These are phyloP conservation scores for Excalfactoria chinensis DNA, from an alignment of 2,113 vertebrate species.

Conservation along the genomic window DNA sequence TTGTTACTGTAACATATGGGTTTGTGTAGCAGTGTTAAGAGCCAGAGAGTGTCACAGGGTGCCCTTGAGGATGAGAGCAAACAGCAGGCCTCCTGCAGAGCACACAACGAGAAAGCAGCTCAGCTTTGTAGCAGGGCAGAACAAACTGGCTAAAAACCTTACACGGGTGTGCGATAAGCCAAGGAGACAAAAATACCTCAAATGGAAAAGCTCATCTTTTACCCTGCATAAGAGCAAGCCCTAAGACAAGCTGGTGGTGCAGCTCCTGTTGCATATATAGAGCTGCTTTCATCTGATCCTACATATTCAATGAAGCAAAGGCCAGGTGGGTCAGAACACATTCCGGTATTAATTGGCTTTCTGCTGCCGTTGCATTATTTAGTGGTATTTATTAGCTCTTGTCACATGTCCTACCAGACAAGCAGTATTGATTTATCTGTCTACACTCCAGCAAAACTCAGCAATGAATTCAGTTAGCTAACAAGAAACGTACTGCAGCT, in stretches of 20 bases:
- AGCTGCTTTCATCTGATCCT: background rate
- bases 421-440: conserved; percentile 4
- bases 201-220: background rate
- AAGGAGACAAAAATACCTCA: background rate
- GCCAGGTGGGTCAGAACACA: background rate
- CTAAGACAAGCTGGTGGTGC: background rate
- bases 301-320: background rate
- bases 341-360: background rate
- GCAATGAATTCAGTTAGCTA: conserved; percentile 34
- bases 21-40: background rate
- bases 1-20: background rate
- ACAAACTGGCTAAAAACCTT: conserved; percentile 11
- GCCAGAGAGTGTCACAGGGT: background rate
- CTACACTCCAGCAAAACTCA: background rate
- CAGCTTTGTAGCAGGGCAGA: background rate
- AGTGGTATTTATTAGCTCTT: background rate
- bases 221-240: background rate
- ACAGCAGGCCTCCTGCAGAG: background rate
- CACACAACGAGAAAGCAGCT: background rate
- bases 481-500: background rate
- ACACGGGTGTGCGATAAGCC: conserved; percentile 13
- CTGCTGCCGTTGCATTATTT: background rate
- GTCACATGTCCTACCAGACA: background rate
- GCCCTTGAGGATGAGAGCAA: background rate
- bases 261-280: background rate